Percentiles rank a stretch among this genome's conserved stretches.
Conservation (phyloP, 1,140 invertebrate species). For the Drosophila tristis region DNA sequence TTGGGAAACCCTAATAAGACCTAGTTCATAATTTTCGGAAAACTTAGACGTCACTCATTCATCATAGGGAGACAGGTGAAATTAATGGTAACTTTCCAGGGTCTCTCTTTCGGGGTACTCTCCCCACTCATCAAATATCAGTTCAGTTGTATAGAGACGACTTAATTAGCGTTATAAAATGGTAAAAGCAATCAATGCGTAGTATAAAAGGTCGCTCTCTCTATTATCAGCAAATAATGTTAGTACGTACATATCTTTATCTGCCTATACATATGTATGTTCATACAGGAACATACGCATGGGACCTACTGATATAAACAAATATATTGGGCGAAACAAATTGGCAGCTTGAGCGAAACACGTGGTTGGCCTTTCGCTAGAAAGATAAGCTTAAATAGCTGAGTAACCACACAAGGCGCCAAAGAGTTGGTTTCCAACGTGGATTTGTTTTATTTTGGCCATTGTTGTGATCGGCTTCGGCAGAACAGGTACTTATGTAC, state of each 20-base stretch:
- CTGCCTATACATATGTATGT: background rate
- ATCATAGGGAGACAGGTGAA: constrained; percentile 31
- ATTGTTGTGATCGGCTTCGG: constrained; percentile 52
- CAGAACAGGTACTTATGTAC: background rate
- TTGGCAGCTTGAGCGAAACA: constrained; percentile 33
- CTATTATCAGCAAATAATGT: constrained; percentile 44
- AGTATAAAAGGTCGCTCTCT: constrained; percentile 40
- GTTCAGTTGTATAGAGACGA: constrained; percentile 11
- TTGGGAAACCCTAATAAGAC: background rate
- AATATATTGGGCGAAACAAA: constrained; percentile 20
- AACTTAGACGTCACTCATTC: constrained; percentile 17
- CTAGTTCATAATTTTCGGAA: background rate
- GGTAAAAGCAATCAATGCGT: constrained; percentile 45
- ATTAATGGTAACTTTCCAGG: constrained; percentile 17
- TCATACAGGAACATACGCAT: constrained; percentile 13
- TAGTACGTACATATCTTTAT: no score
- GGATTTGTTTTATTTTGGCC: constrained; percentile 37
- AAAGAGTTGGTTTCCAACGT: constrained; percentile 4
- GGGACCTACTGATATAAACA: constrained; percentile 39
- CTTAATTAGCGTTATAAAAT: constrained; percentile 58
- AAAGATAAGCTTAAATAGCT: constrained; percentile 22
- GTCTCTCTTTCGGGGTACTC: background rate
- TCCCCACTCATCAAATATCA: constrained; percentile 14
- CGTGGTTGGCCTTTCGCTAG: constrained; percentile 41
- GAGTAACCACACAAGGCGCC: background rate